phyloP scores from a whole-genome alignment of 2,888 invertebrate species.

The Drosophila greeni region DNA sequence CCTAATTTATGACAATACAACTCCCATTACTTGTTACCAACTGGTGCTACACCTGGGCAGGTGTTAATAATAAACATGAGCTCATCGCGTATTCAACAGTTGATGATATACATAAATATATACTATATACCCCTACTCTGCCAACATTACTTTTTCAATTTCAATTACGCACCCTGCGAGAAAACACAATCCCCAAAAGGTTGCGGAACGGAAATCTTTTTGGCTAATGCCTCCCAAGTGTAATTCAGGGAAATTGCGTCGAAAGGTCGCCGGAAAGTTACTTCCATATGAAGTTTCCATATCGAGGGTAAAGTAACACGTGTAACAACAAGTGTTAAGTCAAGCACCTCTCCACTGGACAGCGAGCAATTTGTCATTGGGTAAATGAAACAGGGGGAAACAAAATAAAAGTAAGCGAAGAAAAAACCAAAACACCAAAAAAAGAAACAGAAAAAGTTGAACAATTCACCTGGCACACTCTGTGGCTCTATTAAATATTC shows the following conservation, averaged over 20 bases:
- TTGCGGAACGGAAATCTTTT: constrained; percentile 37
- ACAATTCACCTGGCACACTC: constrained; percentile 42
- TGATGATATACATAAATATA: constrained; percentile 12
- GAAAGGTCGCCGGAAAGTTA: constrained; percentile 56
- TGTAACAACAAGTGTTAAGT: constrained; percentile 67
- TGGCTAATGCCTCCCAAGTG: constrained; percentile 58
- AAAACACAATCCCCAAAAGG: constrained; percentile 28
- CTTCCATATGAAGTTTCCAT: constrained; percentile 24
- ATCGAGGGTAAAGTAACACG: constrained; percentile 34
- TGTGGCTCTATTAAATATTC: constrained; percentile 64
- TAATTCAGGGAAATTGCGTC: constrained; percentile 62
- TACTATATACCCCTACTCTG: neutral
- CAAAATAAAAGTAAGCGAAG: constrained; percentile 8
- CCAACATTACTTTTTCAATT: constrained; percentile 23
- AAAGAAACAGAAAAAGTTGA: constrained; percentile 8
- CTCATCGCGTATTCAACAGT: constrained; percentile 29
- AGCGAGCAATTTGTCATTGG: constrained; percentile 65
- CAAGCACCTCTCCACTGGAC: constrained; percentile 42
- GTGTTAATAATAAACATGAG: constrained; percentile 21
- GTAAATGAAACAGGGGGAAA: constrained; percentile 41
- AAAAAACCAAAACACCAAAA: constrained; percentile 7
- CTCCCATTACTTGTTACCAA: neutral
- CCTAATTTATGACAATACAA: too few relatives aligned
- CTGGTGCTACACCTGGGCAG: constrained; percentile 12
- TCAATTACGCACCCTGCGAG: constrained; percentile 29